Evolutionary conservation across 2,888 invertebrate genomes (phyloP).

Genomic region (Druceiella hillmani): DNA sequence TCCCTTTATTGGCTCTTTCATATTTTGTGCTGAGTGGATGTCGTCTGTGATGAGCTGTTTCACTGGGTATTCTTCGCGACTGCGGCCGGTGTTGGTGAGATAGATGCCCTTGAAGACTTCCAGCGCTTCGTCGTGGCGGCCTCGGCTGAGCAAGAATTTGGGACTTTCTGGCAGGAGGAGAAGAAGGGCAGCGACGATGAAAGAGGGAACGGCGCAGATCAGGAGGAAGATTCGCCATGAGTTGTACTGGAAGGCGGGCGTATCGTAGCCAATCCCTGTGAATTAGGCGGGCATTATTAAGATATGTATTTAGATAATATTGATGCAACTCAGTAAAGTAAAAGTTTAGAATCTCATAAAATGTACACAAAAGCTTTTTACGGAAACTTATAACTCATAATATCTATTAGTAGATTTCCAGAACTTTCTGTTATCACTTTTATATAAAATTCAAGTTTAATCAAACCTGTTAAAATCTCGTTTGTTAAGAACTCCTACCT

Average conservation of each 20-base stretch:
- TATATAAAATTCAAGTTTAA: too few relatives aligned
- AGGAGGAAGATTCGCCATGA: slow-evolving; percentile 90
- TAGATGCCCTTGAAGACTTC: slow-evolving; percentile 78
- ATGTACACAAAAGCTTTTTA: too few relatives aligned
- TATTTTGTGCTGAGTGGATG: too few relatives aligned
- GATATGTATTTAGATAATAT: too few relatives aligned
- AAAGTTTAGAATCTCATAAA: too few relatives aligned
- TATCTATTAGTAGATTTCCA: too few relatives aligned
- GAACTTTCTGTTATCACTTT: too few relatives aligned
- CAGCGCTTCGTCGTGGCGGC: slow-evolving; percentile 74
- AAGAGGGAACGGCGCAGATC: slow-evolving; percentile 83
- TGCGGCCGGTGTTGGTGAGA: slow-evolving; percentile 72
- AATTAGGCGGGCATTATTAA: neutral
- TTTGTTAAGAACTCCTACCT: too few relatives aligned
- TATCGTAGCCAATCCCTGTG: slow-evolving; percentile 63
- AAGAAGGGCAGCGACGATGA: slow-evolving; percentile 77
- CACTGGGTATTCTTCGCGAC: slow-evolving; percentile 70
- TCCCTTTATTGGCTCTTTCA: slow-evolving; percentile 54
- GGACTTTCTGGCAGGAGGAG: slow-evolving; percentile 87
- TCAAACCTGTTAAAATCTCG: too few relatives aligned
- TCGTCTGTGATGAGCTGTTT: slow-evolving; percentile 61
- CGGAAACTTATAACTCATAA: too few relatives aligned
- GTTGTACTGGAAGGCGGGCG: slow-evolving; percentile 71
- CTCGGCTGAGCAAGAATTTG: slow-evolving; percentile 77
- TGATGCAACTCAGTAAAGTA: too few relatives aligned